Conservation (phyloP, 2,888 invertebrate species). For the Abscondita cerata region DNA sequence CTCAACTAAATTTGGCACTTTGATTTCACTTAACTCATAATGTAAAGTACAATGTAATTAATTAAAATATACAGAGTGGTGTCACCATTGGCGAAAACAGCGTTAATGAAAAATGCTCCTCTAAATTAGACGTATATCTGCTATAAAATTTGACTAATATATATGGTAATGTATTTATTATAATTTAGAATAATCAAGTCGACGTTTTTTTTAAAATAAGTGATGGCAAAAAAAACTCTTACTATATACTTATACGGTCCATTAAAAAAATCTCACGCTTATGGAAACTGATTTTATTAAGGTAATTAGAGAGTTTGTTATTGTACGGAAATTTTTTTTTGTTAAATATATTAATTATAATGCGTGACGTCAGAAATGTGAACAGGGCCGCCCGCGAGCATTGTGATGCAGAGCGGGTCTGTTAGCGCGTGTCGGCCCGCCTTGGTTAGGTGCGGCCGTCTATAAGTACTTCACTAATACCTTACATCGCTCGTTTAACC, state of each 20-base stretch:
- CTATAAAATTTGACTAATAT: background rate
- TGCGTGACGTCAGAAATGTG: conserved; percentile 46
- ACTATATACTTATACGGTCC: background rate
- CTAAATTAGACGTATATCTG: no score
- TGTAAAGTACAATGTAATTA: no score
- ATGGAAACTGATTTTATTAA: background rate
- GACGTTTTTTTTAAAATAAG: no score
- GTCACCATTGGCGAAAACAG: no score
- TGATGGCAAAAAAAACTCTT: background rate
- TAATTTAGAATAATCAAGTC: no score
- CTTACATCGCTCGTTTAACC: conserved; percentile 42
- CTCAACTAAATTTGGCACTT: no score
- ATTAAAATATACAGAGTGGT: no score
- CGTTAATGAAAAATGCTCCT: no score
- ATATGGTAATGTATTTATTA: conserved; percentile 7
- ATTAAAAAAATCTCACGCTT: conserved; percentile 6
- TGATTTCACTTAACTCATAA: no score
- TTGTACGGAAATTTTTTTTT: conserved; percentile 2
- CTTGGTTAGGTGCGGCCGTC: conserved; percentile 52
- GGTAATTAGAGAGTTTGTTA: conserved; percentile 9
- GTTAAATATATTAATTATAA: conserved; percentile 43
- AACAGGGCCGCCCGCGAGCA: conserved; percentile 50
- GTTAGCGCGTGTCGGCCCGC: conserved; percentile 55
- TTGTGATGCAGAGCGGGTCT: conserved; percentile 53
- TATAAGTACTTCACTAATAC: conserved; percentile 50